Base-by-base conservation (phyloP, 2,888 invertebrate genomes). In the Apodemia zela region DNA sequence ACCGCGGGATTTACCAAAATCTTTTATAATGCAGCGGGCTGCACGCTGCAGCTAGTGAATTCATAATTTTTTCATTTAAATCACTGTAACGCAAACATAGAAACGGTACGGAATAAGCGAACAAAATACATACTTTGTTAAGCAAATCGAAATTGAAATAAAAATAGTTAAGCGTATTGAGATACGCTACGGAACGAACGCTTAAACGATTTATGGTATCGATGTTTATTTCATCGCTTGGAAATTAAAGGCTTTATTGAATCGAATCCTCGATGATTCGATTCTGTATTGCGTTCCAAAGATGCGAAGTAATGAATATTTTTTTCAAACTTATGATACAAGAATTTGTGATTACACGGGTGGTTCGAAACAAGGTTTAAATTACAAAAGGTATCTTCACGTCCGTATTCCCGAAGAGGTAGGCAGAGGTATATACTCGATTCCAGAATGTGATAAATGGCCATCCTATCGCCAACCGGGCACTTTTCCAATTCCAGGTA, bases 161-260 rank as follows among this genome's bases (percentile, higher is more conserved):
- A 42, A 42, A 42, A 42, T 42, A 42, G 42, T 42, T 42, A 42
- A 42, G 42, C 42, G 42, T 42, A 42, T 42, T 42, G 42, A 42
- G 42, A 42, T 42, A 42, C 42, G 42, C 42, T 42, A 42, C 42
- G 15, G 42, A 42, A 42, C 42, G 15, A 42, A 42, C 17, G n/a
- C 45, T 45, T 45, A 45, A 45, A 45, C 45, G 45, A 45, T 45
- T 45, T 45, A 45, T 45, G 45, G 45, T 45, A 45, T 45, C 45
- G 45, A 45, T 45, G 45, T 45, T 45, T 45, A 45, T 45, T 45
- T 45, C 45, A 45, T 45, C 45, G 45, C 45, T 45, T 45, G 45
- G 45, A 45, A 45, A 45, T 45, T 45, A 45, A 45, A 45, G 45
- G 45, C 45, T 45, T 45, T 45, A 45, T 45, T 45, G 45, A 45